These are phyloP conservation scores for Thelaira solivaga DNA, from an alignment of 2,888 invertebrate genomes.

Conservation along the genomic window DNA sequence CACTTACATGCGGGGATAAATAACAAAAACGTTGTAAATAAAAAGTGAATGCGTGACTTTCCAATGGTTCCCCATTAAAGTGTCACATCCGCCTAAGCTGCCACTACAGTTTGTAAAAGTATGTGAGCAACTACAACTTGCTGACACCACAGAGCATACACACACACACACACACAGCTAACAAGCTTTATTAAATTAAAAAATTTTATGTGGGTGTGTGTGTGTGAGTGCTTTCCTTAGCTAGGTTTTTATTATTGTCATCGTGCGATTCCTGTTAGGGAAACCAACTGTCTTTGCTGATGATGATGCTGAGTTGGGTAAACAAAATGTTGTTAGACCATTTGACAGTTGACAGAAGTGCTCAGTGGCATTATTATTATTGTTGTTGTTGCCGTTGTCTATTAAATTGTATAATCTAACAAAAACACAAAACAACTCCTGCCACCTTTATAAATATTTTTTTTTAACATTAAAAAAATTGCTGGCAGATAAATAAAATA, in stretches of 20 bases:
- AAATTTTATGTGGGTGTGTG: too few relatives aligned
- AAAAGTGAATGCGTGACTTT: conserved; percentile 73
- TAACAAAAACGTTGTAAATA: conserved; percentile 63
- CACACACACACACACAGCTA: too few relatives aligned
- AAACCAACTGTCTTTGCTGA: background rate
- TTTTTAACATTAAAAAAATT: conserved; percentile 71
- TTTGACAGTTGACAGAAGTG: background rate
- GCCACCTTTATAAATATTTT: conserved; percentile 66
- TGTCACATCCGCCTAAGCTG: conserved; percentile 69
- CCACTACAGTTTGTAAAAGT: conserved; percentile 39
- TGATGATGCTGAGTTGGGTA: conserved; percentile 14
- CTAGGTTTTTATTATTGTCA: conserved; percentile 5
- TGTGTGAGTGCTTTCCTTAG: background rate
- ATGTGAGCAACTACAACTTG: conserved; percentile 28
- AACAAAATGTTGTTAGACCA: conserved; percentile 9
- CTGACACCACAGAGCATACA: too few relatives aligned
- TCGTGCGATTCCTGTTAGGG: background rate
- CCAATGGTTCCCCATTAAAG: conserved; percentile 70
- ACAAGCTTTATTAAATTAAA: too few relatives aligned
- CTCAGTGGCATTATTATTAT: background rate
- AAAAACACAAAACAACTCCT: conserved; percentile 29
- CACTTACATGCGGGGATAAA: background rate
- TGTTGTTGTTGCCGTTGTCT: background rate
- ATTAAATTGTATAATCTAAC: background rate
- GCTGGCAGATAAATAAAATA: conserved; percentile 37